Evolutionary conservation across 2,113 vertebrate genomes (phyloP).

Genomic region (Vidua chalybeata): DNA sequence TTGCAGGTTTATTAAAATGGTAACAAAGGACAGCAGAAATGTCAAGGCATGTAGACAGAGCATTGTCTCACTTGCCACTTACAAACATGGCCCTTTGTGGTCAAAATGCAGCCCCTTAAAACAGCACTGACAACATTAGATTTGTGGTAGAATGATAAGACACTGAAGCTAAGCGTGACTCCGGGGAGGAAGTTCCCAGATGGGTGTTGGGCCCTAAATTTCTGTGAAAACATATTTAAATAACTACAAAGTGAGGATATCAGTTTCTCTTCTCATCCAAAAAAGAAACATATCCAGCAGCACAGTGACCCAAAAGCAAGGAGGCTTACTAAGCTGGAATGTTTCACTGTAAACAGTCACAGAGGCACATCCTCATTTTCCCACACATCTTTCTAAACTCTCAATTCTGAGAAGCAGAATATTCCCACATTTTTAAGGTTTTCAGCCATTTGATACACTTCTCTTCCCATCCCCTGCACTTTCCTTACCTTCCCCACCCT

Average conservation of each 20-base stretch:
- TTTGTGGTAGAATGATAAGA: not conserved
- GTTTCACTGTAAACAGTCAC: not conserved
- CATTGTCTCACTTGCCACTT: not conserved
- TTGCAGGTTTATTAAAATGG: conserved; percentile 25
- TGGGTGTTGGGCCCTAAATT: not conserved
- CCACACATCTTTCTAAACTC: not conserved
- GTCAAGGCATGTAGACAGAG: not conserved
- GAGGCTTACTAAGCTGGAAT: not conserved
- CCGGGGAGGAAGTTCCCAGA: not conserved
- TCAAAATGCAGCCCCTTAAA: not conserved
- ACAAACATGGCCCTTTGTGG: not conserved
- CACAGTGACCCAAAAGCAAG: not conserved
- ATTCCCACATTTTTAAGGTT: not conserved
- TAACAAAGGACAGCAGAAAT: conserved; percentile 6
- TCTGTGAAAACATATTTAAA: not conserved
- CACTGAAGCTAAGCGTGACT: not conserved
- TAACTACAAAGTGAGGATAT: not conserved
- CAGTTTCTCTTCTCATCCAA: not conserved
- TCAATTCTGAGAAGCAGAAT: not conserved
- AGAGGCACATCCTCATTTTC: not conserved
- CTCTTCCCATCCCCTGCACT: not conserved
- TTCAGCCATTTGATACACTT: not conserved
- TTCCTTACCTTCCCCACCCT: not conserved
- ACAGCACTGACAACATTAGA: not conserved
- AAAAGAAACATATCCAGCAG: not conserved